phyloP scores from a whole-genome alignment of 2,888 invertebrate species.

The Actias luna region DNA sequence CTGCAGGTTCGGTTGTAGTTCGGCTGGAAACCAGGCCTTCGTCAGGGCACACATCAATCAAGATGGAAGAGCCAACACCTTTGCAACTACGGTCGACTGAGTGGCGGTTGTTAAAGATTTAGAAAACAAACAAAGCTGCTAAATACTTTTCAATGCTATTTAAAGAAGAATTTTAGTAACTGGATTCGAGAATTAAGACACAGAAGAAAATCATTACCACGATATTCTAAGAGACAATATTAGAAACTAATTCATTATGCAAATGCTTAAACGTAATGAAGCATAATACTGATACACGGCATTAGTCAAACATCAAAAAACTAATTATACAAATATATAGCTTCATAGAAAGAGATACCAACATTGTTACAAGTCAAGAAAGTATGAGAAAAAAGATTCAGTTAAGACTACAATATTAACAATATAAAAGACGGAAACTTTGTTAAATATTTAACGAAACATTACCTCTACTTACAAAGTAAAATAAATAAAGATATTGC shows the following conservation, averaged over 20 bases:
- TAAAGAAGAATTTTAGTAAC: not conserved
- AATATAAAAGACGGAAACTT: not conserved
- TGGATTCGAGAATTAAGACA: not conserved
- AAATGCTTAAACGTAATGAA: not conserved
- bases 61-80: conserved; percentile 40
- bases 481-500: not conserved
- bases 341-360: not conserved
- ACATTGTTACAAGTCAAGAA: not conserved
- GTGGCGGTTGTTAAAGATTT: conserved; percentile 15
- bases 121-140: not conserved
- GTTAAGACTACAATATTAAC: not conserved
- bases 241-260: not conserved
- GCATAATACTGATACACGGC: not conserved
- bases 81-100: conserved; percentile 16
- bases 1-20: conserved; percentile 67
- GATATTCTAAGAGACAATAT: not conserved
- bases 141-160: not conserved
- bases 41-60: conserved; percentile 44
- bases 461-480: not conserved
- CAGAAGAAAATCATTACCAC: not conserved
- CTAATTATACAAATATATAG: not conserved
- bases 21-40: conserved; percentile 69
- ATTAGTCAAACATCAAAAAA: not conserved
- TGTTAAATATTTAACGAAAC: not conserved
- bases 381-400: not conserved